Evolutionary conservation across 2,888 invertebrate genomes (phyloP).

Genomic region (Blomia tropicalis): DNA sequence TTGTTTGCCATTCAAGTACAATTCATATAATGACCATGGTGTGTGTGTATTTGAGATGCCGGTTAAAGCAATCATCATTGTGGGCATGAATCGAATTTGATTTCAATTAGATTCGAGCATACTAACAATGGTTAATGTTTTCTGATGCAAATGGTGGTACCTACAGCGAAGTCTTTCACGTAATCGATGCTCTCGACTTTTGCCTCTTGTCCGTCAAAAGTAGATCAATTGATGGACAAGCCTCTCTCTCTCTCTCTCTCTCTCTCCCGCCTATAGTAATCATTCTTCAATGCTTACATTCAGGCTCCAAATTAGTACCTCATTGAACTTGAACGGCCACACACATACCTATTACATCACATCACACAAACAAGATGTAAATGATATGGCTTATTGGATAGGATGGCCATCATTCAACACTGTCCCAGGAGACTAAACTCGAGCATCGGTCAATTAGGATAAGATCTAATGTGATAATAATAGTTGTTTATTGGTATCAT

Average conservation of each 20-base stretch:
- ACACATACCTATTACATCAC: not conserved
- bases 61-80: no score
- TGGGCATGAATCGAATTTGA: conserved; percentile 11
- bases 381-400: conserved; percentile 13
- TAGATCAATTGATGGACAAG: not conserved
- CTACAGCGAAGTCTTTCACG: conserved; percentile 5
- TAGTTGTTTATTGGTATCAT: conserved; percentile 15
- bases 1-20: no score
- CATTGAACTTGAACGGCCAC: no score
- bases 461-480: conserved; percentile 15
- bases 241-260: no score
- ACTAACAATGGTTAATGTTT: not conserved
- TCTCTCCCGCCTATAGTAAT: no score
- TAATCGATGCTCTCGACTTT: not conserved
- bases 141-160: not conserved
- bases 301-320: conserved; percentile 12
- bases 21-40: no score
- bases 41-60: no score
- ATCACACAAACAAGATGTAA: conserved; percentile 5
- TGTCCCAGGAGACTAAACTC: no score
- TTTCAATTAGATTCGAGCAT: conserved; percentile 10
- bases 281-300: not conserved
- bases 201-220: no score
- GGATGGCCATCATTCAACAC: conserved; percentile 2
- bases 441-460: conserved; percentile 11